phyloP scores from a whole-genome alignment of 53 echinoderm and acorn worm genomes.

The Arbacia lixula region DNA sequence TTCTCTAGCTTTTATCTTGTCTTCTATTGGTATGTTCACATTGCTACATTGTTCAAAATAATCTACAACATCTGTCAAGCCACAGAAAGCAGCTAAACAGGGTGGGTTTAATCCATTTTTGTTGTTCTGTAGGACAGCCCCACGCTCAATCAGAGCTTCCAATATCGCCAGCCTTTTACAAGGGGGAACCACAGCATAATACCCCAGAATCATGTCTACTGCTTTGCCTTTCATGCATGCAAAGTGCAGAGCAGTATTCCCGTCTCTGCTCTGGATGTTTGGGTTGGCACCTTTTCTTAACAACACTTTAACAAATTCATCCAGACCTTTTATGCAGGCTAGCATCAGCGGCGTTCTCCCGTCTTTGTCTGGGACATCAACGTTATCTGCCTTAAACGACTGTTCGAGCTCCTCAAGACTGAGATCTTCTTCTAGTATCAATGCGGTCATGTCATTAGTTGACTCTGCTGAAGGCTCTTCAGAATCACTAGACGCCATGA shows the following conservation, averaged over 20 bases:
- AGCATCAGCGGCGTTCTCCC: slow-evolving; percentile 18
- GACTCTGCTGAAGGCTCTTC: too few relatives aligned
- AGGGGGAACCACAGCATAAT: not conserved
- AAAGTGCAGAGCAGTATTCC: slow-evolving; percentile 20
- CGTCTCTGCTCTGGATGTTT: not conserved
- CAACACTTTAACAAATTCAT: not conserved
- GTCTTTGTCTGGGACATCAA: not conserved
- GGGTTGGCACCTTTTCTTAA: slow-evolving; percentile 15
- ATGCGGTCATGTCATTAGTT: too few relatives aligned
- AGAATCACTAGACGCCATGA: too few relatives aligned
- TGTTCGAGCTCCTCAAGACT: too few relatives aligned
- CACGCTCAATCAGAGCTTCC: not conserved
- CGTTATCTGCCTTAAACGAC: too few relatives aligned
- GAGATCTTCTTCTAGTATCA: too few relatives aligned
- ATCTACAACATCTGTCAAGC: not conserved
- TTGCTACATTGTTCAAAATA: not conserved
- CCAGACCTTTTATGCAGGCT: not conserved
- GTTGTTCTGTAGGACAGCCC: slow-evolving; percentile 10
- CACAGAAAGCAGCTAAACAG: slow-evolving; percentile 5
- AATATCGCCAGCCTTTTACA: not conserved
- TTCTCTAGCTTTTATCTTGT: slow-evolving; percentile 15
- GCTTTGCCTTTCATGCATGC: slow-evolving; percentile 17
- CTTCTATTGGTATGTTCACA: not conserved
- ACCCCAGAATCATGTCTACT: too few relatives aligned
- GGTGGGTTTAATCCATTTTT: not conserved